Conservation (phyloP, 2,888 invertebrate genomes). For the Argynnis bischoffii region DNA sequence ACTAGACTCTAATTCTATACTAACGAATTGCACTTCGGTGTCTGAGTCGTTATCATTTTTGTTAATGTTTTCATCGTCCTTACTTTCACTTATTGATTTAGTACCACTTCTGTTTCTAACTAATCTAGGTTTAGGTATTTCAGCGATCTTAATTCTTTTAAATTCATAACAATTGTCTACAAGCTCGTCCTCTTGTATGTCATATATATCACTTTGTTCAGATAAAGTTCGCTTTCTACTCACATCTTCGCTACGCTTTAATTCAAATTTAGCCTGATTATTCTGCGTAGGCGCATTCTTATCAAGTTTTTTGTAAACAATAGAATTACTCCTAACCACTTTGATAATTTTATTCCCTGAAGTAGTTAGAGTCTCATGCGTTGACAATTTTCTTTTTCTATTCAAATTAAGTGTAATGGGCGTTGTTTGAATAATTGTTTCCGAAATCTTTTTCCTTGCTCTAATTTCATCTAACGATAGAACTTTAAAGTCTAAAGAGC, state of each 20-base stretch:
- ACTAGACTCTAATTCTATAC: conserved; percentile 57
- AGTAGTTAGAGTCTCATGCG: conserved; percentile 69
- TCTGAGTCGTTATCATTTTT: conserved; percentile 65
- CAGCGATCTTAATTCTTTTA: conserved; percentile 65
- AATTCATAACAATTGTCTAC: conserved; percentile 72
- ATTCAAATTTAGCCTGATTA: conserved; percentile 50
- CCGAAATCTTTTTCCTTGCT: conserved; percentile 59
- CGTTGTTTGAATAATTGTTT: conserved; percentile 49
- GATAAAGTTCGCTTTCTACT: conserved; percentile 69
- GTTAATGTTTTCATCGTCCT: conserved; percentile 48
- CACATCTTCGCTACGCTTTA: conserved; percentile 51
- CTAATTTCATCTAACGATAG: conserved; percentile 79
- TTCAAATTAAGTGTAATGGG: conserved; percentile 66
- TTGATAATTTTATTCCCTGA: conserved; percentile 74
- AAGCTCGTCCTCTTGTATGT: conserved; percentile 64
- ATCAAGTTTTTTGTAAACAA: conserved; percentile 73
- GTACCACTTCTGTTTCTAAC: conserved; percentile 59
- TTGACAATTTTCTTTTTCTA: conserved; percentile 69
- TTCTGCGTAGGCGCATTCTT: conserved; percentile 48
- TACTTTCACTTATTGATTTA: conserved; percentile 47
- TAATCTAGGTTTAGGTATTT: conserved; percentile 63
- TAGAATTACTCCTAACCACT: conserved; percentile 72
- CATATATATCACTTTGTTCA: conserved; percentile 64
- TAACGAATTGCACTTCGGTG: conserved; percentile 70
- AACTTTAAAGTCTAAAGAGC: conserved; percentile 71